Base-by-base conservation (phyloP, 2,113 vertebrate genomes). In the Fulmarus glacialis region DNA sequence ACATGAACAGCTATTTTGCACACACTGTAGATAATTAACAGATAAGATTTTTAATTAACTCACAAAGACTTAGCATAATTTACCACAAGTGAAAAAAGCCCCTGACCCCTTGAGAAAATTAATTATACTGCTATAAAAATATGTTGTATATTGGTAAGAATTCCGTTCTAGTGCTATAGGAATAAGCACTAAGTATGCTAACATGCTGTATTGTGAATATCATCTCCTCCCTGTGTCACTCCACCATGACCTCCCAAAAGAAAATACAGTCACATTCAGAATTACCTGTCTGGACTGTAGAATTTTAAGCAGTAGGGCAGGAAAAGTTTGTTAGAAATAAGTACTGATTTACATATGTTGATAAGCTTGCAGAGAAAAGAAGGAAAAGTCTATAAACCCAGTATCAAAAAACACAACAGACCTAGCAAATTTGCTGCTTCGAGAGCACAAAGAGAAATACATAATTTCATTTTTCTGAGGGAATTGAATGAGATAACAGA, bases 41-140 rank as follows among this genome's bases (percentile, higher is more conserved):
- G 72, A 43, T 89, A 97, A 83, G 29, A 77, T 79, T 95, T 93
- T 90, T 87, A 84, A 95, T 95, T 97, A 90, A 83, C 64, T 95
- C 73, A 75, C 30, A 72, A 79, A 95, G 50, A 91, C 14, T 83
- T 87, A 75, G 22, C 56, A 52, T 74, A 90, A 75, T 94, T 96
- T 95, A 71, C 48, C 40, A 91, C 64, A 70, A 18, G 14, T 22
- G 5, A 9, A 82, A 74, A 82, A 75, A 74, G 12, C 1, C 8
- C 30, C 75, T 45, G 38, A 92, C 77, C 73, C 43, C 60, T 43
- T 77, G 48, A 90, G 42, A 91, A 88, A 60, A 82, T 55, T 32
- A 93, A 90, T 78, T 81, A 42, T 29, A 50, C 7, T 66, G 36
- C 45, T 75, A 50, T 10, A 43, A 95, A 96, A 89, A 72, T 52